Evolutionary conservation across 2,113 vertebrate species (phyloP), one percentile per base, ranked within the genome.

Genomic region (Charadrius vociferus): DNA sequence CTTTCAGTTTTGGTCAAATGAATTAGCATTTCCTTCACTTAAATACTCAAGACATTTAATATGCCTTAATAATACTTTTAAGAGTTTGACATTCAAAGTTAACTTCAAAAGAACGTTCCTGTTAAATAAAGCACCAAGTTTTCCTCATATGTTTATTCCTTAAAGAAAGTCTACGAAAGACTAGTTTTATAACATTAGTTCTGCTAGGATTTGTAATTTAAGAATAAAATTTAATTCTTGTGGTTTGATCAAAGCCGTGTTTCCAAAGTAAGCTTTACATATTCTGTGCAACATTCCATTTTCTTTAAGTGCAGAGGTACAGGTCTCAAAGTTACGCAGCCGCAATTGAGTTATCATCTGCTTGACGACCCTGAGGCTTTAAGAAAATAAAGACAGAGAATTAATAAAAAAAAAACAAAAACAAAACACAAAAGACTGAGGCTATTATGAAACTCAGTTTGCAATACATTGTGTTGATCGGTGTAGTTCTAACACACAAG

Each of bases 351-450:
- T 97, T 95, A 6, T 99, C 99, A 49, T 99, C 99, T 84, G 92
- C 63, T 52, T 99, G 99, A 47, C 99, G 99, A 92, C 99, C 99
- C 95, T 99, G 99, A 90, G 99, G 99, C 99, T 99, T 98, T 77
- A 96, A 73, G 49, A 85, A 83, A 86, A 49, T 22, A 73, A 86
- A 91, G 50, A 61, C 2, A 37, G 13, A 65, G 6, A 82, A 7
- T 43, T 49, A 66, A 63, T 87, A 63, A 77, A 43, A 23, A 27
- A 3, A 27, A 47, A 39, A 29, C 12, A 47, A 9, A 75, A 19
- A 34, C 26, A 15, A 8, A 32, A 27, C 26, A 17, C 7, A 73
- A 47, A 43, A 61, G 10, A 53, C 1, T 32, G 53, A 74, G 32
- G 24, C 32, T 74, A 20, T 45, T 71, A 55, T 3, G 24, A 81